These are phyloP conservation scores for Lepidothrix coronata DNA, from an alignment of 2,113 vertebrate species.

Conservation along the genomic window DNA sequence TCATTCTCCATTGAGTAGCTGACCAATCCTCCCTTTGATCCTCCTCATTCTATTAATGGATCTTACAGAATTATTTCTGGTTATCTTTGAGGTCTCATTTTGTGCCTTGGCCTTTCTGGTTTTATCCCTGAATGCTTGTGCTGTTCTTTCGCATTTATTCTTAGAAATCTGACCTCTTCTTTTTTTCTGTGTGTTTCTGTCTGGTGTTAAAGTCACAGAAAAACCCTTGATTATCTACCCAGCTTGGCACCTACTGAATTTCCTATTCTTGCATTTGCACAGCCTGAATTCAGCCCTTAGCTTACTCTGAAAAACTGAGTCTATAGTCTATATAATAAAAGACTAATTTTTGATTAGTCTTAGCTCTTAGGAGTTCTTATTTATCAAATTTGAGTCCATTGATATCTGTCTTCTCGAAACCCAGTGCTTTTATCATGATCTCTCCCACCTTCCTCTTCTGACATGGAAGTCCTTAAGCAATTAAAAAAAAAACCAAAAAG, in stretches of 20 bases:
- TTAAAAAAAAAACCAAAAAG: background rate
- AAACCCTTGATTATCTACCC: background rate
- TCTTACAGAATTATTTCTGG: slow-evolving; percentile 44
- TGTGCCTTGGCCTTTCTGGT: background rate
- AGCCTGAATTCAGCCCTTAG: background rate
- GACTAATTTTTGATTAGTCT: background rate
- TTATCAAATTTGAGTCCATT: background rate
- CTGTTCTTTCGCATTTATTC: slow-evolving; percentile 1
- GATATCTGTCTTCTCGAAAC: background rate
- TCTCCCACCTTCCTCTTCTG: background rate
- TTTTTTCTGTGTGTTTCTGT: background rate
- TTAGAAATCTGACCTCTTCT: background rate
- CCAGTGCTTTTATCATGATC: background rate
- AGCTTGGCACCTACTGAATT: background rate
- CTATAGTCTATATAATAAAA: no score
- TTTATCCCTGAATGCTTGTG: background rate
- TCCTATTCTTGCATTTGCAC: background rate
- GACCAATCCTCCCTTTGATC: slow-evolving; percentile 40
- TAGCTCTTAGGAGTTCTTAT: background rate
- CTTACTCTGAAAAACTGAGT: background rate
- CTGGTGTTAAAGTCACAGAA: background rate
- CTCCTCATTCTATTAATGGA: slow-evolving; percentile 8
- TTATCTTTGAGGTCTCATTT: slow-evolving; percentile 55
- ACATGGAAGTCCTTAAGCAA: background rate
- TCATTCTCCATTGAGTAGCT: slow-evolving; percentile 21